Conservation (phyloP, 2,113 vertebrate species). For the Oenanthe oenanthe region DNA sequence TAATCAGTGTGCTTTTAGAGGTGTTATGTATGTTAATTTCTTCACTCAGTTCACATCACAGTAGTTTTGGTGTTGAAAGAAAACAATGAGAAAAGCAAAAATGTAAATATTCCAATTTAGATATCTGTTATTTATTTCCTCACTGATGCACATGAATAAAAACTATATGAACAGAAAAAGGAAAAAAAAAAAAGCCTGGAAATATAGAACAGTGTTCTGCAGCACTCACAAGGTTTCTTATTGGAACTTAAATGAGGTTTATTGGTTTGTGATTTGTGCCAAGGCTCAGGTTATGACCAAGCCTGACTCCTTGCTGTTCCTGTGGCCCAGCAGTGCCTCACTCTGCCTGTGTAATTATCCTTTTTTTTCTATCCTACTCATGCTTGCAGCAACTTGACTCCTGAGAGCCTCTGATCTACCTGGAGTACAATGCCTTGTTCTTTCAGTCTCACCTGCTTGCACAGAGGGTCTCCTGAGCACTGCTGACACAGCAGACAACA, state of each 20-base stretch:
- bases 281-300: neutral
- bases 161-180: neutral
- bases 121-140: neutral
- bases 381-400: neutral
- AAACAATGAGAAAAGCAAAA: neutral
- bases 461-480: neutral
- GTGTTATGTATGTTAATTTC: neutral
- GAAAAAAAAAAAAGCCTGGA: neutral
- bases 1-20: neutral
- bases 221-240: neutral
- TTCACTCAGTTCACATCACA: neutral
- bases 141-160: neutral
- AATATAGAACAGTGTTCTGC: neutral
- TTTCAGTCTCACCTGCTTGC: neutral
- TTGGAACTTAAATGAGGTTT: neutral
- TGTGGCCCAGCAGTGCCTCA: neutral
- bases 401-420: neutral
- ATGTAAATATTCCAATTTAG: neutral
- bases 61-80: neutral
- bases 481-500: neutral
- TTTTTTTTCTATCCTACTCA: neutral
- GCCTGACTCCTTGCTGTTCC: neutral
- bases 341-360: neutral
- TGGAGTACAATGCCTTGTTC: neutral
- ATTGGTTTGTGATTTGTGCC: conserved; percentile 10